Evolutionary conservation across 2,797 vertebrate species (phyloP).

Genomic region (Pantherophis vulpinus): DNA sequence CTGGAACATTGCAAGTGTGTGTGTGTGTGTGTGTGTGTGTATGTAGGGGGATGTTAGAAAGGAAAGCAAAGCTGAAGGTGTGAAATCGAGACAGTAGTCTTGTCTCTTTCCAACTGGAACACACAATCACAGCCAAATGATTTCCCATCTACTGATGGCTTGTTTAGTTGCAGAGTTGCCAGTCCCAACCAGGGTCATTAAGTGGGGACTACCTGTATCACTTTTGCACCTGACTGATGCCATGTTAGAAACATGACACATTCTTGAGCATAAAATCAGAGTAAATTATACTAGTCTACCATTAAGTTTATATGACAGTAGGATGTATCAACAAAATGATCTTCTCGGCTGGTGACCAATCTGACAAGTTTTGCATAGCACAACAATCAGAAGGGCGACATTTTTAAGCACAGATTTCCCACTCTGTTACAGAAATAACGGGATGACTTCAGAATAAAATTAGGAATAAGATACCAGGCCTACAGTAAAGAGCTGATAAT

Average conservation of each 20-base stretch:
- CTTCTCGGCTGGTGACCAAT: neutral
- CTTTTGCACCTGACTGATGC: neutral
- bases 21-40: no score
- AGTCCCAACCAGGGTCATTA: neutral
- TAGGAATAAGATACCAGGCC: slow-evolving; percentile 1
- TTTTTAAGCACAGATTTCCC: slow-evolving; percentile 25
- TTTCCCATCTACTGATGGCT: neutral
- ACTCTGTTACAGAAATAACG: slow-evolving; percentile 24
- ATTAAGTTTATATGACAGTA: neutral
- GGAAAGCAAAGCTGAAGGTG: neutral
- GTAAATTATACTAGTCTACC: neutral
- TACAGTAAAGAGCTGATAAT: neutral
- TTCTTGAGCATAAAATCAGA: neutral
- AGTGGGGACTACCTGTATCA: neutral
- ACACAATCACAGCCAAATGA: neutral
- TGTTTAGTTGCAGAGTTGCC: neutral
- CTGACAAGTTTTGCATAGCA: neutral
- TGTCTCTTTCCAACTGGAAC: neutral
- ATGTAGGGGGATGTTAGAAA: neutral
- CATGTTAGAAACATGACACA: neutral
- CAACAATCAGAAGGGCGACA: neutral
- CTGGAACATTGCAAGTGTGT: neutral
- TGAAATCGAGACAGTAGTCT: neutral
- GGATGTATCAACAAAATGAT: neutral
- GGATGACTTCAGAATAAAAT: slow-evolving; percentile 5